Percentiles rank a stretch among this genome's conserved stretches.
Evolutionary conservation across 2,113 vertebrate species (phyloP).

Genomic region (Catharus bicknelli): DNA sequence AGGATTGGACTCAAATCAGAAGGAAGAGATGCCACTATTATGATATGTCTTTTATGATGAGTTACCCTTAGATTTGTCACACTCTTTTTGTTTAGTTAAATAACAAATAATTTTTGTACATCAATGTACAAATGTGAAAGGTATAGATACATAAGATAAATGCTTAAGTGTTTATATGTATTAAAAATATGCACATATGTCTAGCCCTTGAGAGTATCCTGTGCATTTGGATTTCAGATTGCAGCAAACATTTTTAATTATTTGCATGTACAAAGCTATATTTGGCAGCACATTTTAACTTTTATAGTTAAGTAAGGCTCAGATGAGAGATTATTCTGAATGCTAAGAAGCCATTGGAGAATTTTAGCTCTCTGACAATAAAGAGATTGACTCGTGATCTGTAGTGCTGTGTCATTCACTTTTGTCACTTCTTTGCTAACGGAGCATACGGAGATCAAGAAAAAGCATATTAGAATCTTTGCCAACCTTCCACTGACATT

Average conservation of each 20-base stretch:
- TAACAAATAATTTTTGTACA: neutral
- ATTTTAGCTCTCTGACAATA: neutral
- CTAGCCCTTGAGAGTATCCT: neutral
- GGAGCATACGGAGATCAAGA: neutral
- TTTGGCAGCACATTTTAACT: neutral
- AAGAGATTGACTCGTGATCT: neutral
- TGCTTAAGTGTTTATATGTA: neutral
- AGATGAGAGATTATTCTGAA: neutral
- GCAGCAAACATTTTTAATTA: neutral
- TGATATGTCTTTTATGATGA: neutral
- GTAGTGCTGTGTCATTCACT: rapidly evolving
- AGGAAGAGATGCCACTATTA: neutral
- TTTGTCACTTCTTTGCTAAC: neutral
- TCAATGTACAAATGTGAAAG: neutral
- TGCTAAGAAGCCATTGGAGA: neutral
- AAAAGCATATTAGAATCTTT: neutral
- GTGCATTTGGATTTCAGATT: neutral
- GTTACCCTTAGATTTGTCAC: neutral
- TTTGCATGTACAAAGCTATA: neutral
- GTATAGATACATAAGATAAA: neutral
- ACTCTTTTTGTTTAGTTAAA: neutral
- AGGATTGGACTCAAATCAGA: neutral
- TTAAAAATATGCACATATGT: neutral
- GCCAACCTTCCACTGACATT: neutral
- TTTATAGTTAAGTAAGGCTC: neutral